phyloP scores from a whole-genome alignment of 1,140 invertebrate genomes.

The Lamellibrachia luymesi region DNA sequence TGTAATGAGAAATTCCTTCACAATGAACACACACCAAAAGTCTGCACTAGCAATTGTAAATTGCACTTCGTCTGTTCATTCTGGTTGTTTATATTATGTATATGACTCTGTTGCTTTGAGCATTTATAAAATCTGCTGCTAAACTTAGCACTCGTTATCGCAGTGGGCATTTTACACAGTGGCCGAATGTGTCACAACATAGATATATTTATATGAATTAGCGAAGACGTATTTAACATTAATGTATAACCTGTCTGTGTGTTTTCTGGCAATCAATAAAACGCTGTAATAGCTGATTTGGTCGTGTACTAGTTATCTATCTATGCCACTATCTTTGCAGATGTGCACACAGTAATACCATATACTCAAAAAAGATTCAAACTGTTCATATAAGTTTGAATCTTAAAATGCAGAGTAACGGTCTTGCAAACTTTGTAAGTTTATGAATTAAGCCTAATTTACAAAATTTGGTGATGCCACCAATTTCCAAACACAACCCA shows the following conservation, averaged over 20 bases:
- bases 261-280: slow-evolving; percentile 3
- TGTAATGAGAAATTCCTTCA: background rate
- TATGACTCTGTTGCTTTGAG: background rate
- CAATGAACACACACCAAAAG: background rate
- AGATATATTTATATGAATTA: slow-evolving; percentile 3
- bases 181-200: background rate
- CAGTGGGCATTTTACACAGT: background rate
- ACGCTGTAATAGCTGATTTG: background rate
- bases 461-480: no score
- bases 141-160: background rate
- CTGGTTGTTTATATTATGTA: background rate
- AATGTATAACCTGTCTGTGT: background rate
- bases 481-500: no score
- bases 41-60: background rate
- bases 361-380: no score
- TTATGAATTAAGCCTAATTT: background rate
- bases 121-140: background rate
- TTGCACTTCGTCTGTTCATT: background rate
- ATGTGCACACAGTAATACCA: no score
- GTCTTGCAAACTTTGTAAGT: background rate
- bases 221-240: background rate
- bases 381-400: no score
- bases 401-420: background rate
- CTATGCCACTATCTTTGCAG: background rate
- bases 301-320: background rate